phyloP scores from a whole-genome alignment of 2,797 vertebrate species.

The Cossypha caffra region DNA sequence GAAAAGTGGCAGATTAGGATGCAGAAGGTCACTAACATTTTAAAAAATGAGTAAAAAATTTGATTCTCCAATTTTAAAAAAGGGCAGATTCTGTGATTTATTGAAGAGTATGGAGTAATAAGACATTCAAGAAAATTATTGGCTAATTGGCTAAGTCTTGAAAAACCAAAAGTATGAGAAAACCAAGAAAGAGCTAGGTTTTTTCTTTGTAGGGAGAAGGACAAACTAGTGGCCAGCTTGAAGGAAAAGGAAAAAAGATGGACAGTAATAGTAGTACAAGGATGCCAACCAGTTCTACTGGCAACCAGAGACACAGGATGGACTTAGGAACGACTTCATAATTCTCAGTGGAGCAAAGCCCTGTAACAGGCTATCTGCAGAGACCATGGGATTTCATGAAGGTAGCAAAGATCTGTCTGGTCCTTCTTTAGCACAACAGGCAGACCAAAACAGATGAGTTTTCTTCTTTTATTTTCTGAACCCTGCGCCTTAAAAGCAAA shows the following conservation, averaged over 20 bases:
- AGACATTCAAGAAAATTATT: neutral
- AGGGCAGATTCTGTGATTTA: neutral
- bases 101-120: neutral
- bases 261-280: neutral
- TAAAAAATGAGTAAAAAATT: neutral
- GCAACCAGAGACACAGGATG: neutral
- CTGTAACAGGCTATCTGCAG: neutral
- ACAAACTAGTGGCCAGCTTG: rapidly evolving
- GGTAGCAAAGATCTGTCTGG: neutral
- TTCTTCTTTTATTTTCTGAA: neutral
- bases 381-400: neutral
- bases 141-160: too few species aligned
- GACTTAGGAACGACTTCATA: neutral
- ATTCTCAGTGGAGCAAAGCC: neutral
- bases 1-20: neutral
- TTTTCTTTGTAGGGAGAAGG: neutral
- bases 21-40: neutral
- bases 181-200: neutral
- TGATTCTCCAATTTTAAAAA: neutral
- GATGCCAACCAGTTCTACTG: neutral
- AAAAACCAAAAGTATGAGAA: neutral
- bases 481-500: neutral
- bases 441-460: neutral
- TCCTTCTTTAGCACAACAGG: neutral
- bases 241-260: neutral